phyloP scores from a whole-genome alignment of 2,113 vertebrate species.

The Notarius quadriscutis region DNA sequence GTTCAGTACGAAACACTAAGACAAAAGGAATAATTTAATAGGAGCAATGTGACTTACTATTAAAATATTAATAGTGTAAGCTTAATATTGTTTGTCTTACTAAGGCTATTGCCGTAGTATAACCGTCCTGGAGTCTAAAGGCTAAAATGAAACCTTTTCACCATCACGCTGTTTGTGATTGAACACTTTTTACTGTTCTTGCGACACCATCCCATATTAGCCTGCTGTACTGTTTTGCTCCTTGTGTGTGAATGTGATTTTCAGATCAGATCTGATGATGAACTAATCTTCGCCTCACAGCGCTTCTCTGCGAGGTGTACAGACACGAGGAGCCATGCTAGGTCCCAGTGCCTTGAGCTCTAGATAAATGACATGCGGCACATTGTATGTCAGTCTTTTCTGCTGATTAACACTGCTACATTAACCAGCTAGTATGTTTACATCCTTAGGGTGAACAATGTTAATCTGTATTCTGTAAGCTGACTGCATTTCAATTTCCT shows the following conservation, averaged over 20 bases:
- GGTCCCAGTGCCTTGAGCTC: conserved; percentile 41
- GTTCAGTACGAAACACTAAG: background rate
- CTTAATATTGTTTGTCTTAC: background rate
- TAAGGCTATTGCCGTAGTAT: background rate
- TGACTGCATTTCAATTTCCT: conserved; percentile 6
- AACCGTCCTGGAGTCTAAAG: background rate
- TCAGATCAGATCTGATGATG: background rate
- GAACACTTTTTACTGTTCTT: background rate
- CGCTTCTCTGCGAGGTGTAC: background rate
- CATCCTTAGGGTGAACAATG: conserved; percentile 10
- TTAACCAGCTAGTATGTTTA: conserved; percentile 19
- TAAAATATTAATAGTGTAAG: background rate
- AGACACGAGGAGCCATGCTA: conserved; percentile 27
- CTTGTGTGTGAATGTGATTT: background rate
- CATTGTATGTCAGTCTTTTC: conserved; percentile 4
- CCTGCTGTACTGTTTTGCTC: conserved; percentile 11
- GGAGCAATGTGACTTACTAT: background rate
- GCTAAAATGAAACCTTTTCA: conserved; percentile 9
- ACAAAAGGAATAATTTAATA: background rate
- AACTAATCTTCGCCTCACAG: conserved; percentile 12
- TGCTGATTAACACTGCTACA: conserved; percentile 14
- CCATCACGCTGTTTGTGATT: background rate
- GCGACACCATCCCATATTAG: background rate
- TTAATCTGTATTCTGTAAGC: conserved; percentile 23
- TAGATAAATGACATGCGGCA: background rate